A percentile compares a stretch with the other conserved stretches of the same genome.
Conservation (phyloP, 2,888 invertebrate genomes). For the Thecocarcelia acutangulata region DNA sequence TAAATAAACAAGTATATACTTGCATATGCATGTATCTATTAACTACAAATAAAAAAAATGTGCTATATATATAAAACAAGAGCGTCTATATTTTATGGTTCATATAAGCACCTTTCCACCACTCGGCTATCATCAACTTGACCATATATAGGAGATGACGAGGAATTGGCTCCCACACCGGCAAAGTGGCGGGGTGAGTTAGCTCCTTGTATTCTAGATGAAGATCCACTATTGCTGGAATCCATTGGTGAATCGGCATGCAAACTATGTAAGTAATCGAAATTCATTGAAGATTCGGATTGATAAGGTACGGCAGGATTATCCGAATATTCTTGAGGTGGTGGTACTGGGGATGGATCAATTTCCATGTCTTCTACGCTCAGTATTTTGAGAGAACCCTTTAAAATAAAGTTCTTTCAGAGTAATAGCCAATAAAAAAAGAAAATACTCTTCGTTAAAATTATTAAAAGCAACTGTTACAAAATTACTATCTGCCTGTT, state of each 20-base stretch:
- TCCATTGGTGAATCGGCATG: conserved; percentile 68
- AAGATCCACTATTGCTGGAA: conserved; percentile 58
- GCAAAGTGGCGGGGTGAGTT: conserved; percentile 69
- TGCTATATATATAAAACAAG: conserved; percentile 9
- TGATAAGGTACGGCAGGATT: conserved; percentile 72
- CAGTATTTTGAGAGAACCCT: conserved; percentile 64
- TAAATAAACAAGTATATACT: too few species aligned
- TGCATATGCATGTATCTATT: too few species aligned
- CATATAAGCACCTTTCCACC: conserved; percentile 80
- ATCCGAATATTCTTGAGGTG: conserved; percentile 77
- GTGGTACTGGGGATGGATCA: conserved; percentile 78
- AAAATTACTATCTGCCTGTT: neutral
- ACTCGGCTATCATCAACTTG: conserved; percentile 79
- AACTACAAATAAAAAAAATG: neutral
- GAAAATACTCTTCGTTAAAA: neutral
- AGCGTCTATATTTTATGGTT: conserved; percentile 11
- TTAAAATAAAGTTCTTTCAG: conserved; percentile 60
- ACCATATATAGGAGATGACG: conserved; percentile 71
- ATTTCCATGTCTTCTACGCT: conserved; percentile 79
- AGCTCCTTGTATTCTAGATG: conserved; percentile 70
- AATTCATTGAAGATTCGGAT: conserved; percentile 80
- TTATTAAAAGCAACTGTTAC: neutral
- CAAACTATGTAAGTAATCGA: conserved; percentile 79
- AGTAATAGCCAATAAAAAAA: neutral
- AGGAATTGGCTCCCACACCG: conserved; percentile 62